Evolutionary conservation across 1,140 invertebrate genomes (phyloP).

Genomic region (Hypothenemus hampei): DNA sequence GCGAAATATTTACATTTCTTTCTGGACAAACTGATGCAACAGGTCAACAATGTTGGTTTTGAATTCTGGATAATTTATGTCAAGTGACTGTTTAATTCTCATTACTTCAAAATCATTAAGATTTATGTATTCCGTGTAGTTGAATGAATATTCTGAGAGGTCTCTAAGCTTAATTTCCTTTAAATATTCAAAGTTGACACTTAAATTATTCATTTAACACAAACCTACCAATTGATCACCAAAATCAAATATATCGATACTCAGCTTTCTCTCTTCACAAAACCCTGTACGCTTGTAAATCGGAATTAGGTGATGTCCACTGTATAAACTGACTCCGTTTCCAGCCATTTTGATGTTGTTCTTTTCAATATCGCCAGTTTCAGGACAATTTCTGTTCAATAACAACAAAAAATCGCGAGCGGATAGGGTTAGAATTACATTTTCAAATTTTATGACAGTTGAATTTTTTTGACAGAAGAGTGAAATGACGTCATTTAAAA

Average conservation of each 20-base stretch:
- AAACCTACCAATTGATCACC: slow-evolving; percentile 25
- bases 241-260: slow-evolving; percentile 18
- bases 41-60: slow-evolving; percentile 30
- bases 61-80: slow-evolving; percentile 31
- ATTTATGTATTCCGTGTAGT: slow-evolving; percentile 27
- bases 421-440: no score
- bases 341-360: slow-evolving; percentile 7
- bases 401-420: no score
- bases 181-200: slow-evolving; percentile 12
- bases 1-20: slow-evolving; percentile 24
- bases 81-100: slow-evolving; percentile 23
- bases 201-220: neutral
- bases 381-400: no score
- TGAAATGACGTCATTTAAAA: no score
- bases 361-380: no score
- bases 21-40: slow-evolving; percentile 26
- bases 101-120: slow-evolving; percentile 26
- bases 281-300: slow-evolving; percentile 8
- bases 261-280: slow-evolving; percentile 23
- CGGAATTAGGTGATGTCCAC: slow-evolving; percentile 16
- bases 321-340: slow-evolving; percentile 17
- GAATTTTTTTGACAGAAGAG: no score
- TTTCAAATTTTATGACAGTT: no score
- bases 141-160: slow-evolving; percentile 23
- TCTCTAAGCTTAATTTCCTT: slow-evolving; percentile 31